Base-by-base conservation (phyloP, 2,888 invertebrate genomes). In the Pandemis corylana region DNA sequence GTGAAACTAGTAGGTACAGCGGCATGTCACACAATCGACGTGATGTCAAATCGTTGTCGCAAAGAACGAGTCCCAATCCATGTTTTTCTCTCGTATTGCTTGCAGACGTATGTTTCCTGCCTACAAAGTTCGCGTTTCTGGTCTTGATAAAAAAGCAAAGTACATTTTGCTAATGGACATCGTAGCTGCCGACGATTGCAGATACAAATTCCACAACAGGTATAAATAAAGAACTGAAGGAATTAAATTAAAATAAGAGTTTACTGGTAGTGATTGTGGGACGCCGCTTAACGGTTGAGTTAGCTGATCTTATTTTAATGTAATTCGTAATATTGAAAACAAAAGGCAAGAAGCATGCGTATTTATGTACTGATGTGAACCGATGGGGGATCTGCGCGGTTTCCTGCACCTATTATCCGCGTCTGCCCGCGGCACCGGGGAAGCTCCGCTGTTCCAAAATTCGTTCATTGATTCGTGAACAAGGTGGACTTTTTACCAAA, bases 61-160 rank as follows among this genome's bases (percentile, higher is more conserved):
- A 86, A 88, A 90, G 90, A 91, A 91, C 92, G 82, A 90, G 90
- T 89, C 91, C 89, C 90, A 88, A 93, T 86, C 91, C 90, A 93
- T 92, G 92, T 93, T 92, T 93, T 94, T 94, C 93, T 94, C 91
- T 93, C 92, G 87, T 91, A 89, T 94, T 95, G 95, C 95, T 96
- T 96, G 95, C 97, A 98, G 98, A 96, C 97, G 98, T 95, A 99
- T 99, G 98, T 99, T 99, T 96, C 99, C 99, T 95, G 98, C 98
- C 95, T 98, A 97, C 96, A 98, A 98, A 96, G 98, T 98, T 92
- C 97, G 98, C 95, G 97, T 99, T 90, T 97, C 97, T 95, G 98
- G 98, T 92, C 96, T 99, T 95, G 98, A 99, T 96, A 98, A 98
- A 96, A 97, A 98, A 95, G 97, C 98, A 95, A 99, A 98, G 96